Conservation (phyloP, 30 jellyfish, hydroid and myxozoan species). For the Cassiopea andromeda region DNA sequence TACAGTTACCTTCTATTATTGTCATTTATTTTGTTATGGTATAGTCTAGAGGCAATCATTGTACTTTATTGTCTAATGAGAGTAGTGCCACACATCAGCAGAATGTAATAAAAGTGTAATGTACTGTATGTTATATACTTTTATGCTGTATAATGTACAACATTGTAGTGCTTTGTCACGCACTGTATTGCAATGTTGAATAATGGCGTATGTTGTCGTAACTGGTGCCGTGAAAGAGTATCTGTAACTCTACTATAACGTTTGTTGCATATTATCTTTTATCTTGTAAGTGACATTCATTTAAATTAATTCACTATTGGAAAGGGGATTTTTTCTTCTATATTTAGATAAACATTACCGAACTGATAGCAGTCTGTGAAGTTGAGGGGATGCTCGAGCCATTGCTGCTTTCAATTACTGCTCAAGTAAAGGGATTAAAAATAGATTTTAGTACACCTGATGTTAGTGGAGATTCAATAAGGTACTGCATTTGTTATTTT, state of each 20-base stretch:
- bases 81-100: no score
- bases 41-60: no score
- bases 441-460: constrained; percentile 77
- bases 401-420: constrained; percentile 54
- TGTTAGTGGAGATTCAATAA: constrained; percentile 55
- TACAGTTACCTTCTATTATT: background rate
- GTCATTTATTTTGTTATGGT: no score
- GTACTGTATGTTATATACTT: no score
- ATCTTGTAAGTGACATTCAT: background rate
- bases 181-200: background rate
- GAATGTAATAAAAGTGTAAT: no score
- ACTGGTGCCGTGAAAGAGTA: background rate
- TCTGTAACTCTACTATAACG: background rate
- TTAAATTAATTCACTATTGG: no score
- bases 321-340: background rate
- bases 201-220: background rate
- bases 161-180: background rate
- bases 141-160: background rate
- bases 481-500: constrained; percentile 1
- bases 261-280: no score
- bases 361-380: constrained; percentile 61
- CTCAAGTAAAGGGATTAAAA: constrained; percentile 68
- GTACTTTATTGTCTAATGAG: no score
- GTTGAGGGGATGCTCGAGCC: constrained; percentile 83
- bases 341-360: constrained; percentile 49